These are phyloP conservation scores for Nemapogon koenigi DNA, from an alignment of 2,888 invertebrate species.

Conservation along the genomic window DNA sequence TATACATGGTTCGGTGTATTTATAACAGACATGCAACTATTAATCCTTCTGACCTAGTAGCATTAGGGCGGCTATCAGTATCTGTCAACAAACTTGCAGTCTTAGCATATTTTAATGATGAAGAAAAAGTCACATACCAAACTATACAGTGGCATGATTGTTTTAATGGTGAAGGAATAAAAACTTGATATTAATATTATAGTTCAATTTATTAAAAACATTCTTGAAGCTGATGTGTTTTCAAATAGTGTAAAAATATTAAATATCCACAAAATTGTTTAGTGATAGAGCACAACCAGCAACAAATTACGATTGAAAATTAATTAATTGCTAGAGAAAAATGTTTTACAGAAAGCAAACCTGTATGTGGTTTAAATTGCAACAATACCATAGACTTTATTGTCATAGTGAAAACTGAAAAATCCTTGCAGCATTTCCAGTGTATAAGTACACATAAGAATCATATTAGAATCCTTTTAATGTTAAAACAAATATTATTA, in stretches of 20 bases:
- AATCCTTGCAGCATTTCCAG: too few relatives aligned
- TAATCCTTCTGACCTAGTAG: conserved; percentile 64
- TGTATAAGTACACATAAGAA: too few relatives aligned
- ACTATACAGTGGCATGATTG: conserved; percentile 66
- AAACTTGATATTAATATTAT: background rate
- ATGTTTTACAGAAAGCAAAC: too few relatives aligned
- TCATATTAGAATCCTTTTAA: too few relatives aligned
- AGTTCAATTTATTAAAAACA: conserved; percentile 10
- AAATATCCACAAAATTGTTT: too few relatives aligned
- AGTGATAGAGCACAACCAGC: too few relatives aligned
- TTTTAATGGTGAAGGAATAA: conserved; percentile 22
- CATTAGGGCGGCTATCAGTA: conserved; percentile 75
- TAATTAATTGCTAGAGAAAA: too few relatives aligned
- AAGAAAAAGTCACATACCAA: conserved; percentile 55
- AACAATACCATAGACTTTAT: too few relatives aligned
- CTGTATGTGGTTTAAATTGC: too few relatives aligned
- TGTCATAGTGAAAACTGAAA: too few relatives aligned
- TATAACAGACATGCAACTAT: conserved; percentile 44
- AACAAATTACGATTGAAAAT: too few relatives aligned
- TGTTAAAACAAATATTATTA: too few relatives aligned
- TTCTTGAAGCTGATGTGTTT: background rate
- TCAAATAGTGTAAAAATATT: background rate
- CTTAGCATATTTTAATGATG: conserved; percentile 63
- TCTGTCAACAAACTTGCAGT: conserved; percentile 80
- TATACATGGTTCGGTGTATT: conserved; percentile 76